A percentile compares a stretch with the other conserved stretches of the same genome.
Conservation (phyloP, 2,888 invertebrate species). For the Exocentrus adspersus region DNA sequence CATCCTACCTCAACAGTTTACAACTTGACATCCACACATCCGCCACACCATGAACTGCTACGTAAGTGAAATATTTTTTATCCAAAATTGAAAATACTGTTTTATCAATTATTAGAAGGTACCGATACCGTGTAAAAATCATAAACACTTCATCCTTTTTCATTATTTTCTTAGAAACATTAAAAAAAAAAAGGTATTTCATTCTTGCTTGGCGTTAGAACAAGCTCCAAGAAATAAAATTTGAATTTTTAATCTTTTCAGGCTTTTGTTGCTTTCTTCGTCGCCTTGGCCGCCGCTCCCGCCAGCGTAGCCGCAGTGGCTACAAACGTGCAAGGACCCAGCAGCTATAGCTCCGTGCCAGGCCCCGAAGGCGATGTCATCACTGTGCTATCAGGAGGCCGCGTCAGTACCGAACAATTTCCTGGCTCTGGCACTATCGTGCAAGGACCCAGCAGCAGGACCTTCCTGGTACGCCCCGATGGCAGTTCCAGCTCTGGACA, state of each 20-base stretch:
- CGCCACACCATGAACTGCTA: conserved; percentile 50
- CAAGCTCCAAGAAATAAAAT: too few relatives aligned
- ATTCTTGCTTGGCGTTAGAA: too few relatives aligned
- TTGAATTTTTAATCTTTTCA: not conserved
- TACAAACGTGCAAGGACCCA: conserved; percentile 48
- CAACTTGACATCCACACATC: not conserved
- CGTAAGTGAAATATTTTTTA: conserved; percentile 42
- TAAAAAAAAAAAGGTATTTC: too few relatives aligned
- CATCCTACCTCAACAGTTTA: not conserved
- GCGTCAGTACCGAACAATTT: conserved; percentile 38
- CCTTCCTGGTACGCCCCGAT: conserved; percentile 51
- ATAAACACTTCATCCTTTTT: not conserved
- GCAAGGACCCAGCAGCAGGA: conserved; percentile 51
- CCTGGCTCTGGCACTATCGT: too few relatives aligned
- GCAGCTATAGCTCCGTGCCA: conserved; percentile 50
- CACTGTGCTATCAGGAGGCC: conserved; percentile 43
- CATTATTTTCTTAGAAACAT: too few relatives aligned
- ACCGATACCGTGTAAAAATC: not conserved
- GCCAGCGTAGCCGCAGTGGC: conserved; percentile 37
- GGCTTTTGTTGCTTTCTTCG: not conserved
- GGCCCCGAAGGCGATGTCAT: conserved; percentile 53
- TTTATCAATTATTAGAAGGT: not conserved
- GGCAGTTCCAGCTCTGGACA: conserved; percentile 49
- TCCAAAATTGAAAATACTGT: not conserved
- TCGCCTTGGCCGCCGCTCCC: not conserved